Conservation (phyloP, 1,140 invertebrate genomes). For the Maniola jurtina region DNA sequence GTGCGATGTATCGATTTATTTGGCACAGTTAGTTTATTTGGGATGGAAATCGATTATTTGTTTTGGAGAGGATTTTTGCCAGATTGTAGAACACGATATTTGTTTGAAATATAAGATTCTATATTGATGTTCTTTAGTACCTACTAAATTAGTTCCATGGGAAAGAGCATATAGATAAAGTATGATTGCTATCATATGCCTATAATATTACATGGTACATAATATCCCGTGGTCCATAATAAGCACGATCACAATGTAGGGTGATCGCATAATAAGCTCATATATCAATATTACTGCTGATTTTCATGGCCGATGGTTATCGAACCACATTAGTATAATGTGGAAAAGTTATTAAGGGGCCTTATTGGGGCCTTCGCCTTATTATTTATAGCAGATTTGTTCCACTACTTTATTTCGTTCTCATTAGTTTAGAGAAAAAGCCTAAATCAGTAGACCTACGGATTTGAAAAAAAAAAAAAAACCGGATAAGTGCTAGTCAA, state of each 20-base stretch:
- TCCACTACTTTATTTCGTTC: background rate
- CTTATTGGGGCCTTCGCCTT: background rate
- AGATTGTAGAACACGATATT: background rate
- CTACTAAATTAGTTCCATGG: too few relatives aligned
- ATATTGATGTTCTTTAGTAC: too few relatives aligned
- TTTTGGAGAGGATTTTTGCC: background rate
- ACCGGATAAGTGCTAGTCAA: too few relatives aligned
- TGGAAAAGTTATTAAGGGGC: background rate
- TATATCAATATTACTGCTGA: conserved; percentile 19
- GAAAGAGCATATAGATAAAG: too few relatives aligned
- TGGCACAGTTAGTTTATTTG: background rate
- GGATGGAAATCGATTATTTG: background rate
- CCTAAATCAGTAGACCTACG: too few relatives aligned
- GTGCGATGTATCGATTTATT: background rate
- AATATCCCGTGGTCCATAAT: background rate
- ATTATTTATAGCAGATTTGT: background rate
- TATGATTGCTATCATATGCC: too few relatives aligned
- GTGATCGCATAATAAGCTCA: conserved; percentile 14
- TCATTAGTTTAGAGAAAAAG: background rate
- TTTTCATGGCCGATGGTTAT: conserved; percentile 13
- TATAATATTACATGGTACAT: too few relatives aligned
- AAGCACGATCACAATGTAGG: too few relatives aligned
- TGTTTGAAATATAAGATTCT: too few relatives aligned
- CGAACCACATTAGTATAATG: background rate
- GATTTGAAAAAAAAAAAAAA: too few relatives aligned